These are phyloP conservation scores for Plutomurus gul DNA, from an alignment of 1,140 invertebrate species.

Conservation along the genomic window DNA sequence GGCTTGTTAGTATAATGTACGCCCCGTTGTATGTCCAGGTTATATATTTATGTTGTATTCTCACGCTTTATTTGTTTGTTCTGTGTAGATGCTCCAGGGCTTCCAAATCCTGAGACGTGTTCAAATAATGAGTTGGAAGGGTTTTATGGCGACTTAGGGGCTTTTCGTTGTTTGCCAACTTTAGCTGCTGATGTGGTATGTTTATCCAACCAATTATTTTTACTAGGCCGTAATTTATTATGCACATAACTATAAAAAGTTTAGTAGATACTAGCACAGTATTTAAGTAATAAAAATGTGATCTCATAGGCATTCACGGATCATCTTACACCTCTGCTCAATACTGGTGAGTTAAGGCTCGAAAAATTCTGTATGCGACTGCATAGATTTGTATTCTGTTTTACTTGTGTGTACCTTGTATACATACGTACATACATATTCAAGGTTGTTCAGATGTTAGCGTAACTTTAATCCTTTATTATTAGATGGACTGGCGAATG, in stretches of 20 bases:
- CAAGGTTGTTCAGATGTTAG: too few relatives aligned
- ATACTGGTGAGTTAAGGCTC: conserved; percentile 35
- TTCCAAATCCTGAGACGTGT: conserved; percentile 43
- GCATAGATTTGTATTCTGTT: too few relatives aligned
- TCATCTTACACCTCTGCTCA: conserved; percentile 51
- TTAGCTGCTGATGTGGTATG: conserved; percentile 47
- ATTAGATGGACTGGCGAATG: conserved; percentile 51
- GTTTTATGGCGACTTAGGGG: conserved; percentile 51
- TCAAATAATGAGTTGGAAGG: conserved; percentile 52
- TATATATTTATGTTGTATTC: too few relatives aligned
- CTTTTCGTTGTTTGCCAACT: conserved; percentile 49
- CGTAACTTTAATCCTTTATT: not conserved
- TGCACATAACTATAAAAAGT: too few relatives aligned
- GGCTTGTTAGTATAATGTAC: too few relatives aligned
- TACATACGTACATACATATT: too few relatives aligned
- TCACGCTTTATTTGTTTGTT: not conserved
- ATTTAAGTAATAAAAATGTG: not conserved
- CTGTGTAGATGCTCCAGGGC: conserved; percentile 43
- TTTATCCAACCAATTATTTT: not conserved
- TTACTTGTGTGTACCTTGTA: too few relatives aligned
- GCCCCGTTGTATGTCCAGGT: too few relatives aligned
- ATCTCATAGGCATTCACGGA: conserved; percentile 36
- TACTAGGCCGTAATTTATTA: too few relatives aligned
- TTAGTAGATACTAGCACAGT: not conserved
- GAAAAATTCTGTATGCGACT: not conserved